Evolutionary conservation across 2,797 vertebrate genomes (phyloP), one percentile per base, ranked within the genome.

Genomic region (Muscicapa striata): DNA sequence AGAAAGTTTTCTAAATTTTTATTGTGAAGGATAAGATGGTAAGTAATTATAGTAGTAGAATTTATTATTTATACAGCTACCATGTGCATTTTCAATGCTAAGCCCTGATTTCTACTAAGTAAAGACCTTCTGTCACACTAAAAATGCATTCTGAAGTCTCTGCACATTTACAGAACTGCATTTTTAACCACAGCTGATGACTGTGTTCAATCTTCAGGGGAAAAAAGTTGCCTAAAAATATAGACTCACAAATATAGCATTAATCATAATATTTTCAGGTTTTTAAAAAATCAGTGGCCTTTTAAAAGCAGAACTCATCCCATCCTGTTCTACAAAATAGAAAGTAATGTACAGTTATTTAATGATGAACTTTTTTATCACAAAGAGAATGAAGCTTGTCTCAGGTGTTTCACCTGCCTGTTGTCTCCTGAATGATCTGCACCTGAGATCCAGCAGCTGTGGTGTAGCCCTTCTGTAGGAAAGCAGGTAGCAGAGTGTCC

Each of bases 61-160:
- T 96, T 79, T 92, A 95, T 95, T 96, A 94, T 96, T 96, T 97
- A 96, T 96, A 82, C 77, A 94, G 70, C 85, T 55, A 92, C 73
- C 85, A 88, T 84, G 70, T 90, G 77, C 89, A 74, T 78, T 93
- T 90, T 67, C 74, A 45, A 18, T 84, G 81, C 52, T 87, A 90
- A 88, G 76, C 90, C 67, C 63, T 87, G 76, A 70, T 93, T 88
- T 86, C 77, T 73, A 55, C 90, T 92, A 91, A 95, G 95, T 93
- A 63, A 87, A 88, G 83, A 75, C 69, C 76, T 96, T 95, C 90
- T 95, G 94, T 82, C 79, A 70, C 77, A 79, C 87, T 93, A 76
- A 95, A 94, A 95, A 93, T 88, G 85, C 87, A 75, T 95, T 94
- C 83, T 86, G 87, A 97, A 91, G 84, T 91, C 92, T 91, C 84